These are phyloP conservation scores for Mythimna impura DNA, from an alignment of 2,888 invertebrate genomes.

Conservation along the genomic window DNA sequence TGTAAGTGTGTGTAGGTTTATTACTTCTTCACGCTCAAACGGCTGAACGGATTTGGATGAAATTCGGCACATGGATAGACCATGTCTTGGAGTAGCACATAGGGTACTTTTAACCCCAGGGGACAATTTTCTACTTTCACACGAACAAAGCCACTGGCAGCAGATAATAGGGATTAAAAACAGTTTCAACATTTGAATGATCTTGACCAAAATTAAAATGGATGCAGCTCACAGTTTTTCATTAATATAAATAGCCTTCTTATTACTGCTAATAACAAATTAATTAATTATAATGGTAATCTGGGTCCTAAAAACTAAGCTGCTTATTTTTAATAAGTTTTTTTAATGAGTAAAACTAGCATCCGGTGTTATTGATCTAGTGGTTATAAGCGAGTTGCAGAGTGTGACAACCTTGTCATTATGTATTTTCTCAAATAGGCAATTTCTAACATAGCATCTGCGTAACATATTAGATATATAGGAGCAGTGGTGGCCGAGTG, in stretches of 20 bases:
- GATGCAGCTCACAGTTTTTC: conserved; percentile 9
- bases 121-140: no score
- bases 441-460: not conserved
- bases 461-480: not conserved
- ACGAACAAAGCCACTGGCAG: no score
- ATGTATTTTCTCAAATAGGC: not conserved
- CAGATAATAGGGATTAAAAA: not conserved
- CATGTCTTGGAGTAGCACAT: no score
- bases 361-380: not conserved
- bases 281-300: conserved; percentile 24
- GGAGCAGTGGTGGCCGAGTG: no score
- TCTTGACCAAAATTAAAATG: conserved; percentile 5
- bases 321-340: conserved; percentile 8
- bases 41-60: no score
- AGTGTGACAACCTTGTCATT: not conserved
- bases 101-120: no score
- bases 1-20: no score
- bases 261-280: conserved; percentile 11
- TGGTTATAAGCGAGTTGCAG: not conserved
- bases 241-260: conserved; percentile 11
- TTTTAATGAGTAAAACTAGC: not conserved
- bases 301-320: conserved; percentile 30
- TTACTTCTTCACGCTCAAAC: no score
- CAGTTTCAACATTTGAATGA: not conserved
- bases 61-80: no score